Evolutionary conservation across 2,797 vertebrate genomes (phyloP).

Genomic region (Holocentrus rufus): DNA sequence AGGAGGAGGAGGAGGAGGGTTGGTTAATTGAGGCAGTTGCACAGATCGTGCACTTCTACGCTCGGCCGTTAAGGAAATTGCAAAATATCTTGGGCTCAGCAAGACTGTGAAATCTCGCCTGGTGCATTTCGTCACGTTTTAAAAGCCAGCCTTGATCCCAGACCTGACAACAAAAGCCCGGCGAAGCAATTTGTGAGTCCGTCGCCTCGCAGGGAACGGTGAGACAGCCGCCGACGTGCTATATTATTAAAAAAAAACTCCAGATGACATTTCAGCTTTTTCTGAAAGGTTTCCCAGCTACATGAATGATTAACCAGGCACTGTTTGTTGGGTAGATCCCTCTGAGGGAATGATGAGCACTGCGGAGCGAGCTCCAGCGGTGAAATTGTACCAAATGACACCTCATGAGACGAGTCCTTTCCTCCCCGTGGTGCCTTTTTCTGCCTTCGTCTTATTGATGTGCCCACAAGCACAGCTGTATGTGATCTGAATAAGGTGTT

Average conservation of each 20-base stretch:
- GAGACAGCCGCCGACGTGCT: background rate
- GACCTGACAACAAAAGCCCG: background rate
- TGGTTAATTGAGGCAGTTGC: background rate
- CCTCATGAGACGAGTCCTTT: background rate
- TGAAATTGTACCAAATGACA: background rate
- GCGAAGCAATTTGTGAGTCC: no score
- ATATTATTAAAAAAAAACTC: background rate
- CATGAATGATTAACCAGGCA: conserved; percentile 25
- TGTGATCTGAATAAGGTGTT: conserved; percentile 18
- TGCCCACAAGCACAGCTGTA: background rate
- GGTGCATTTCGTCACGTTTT: background rate
- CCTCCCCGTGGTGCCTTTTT: background rate
- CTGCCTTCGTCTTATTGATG: conserved; percentile 10
- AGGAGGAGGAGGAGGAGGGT: no score
- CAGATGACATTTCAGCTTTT: conserved; percentile 34
- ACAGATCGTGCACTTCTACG: background rate
- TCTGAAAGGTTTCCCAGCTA: conserved; percentile 13
- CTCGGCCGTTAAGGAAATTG: background rate
- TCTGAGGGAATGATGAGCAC: background rate
- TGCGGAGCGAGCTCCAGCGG: background rate
- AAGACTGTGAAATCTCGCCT: background rate
- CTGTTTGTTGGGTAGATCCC: background rate
- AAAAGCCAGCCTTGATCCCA: background rate
- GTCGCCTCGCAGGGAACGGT: background rate
- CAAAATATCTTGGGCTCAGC: no score